Evolutionary conservation across 2,888 invertebrate species (phyloP).

Genomic region (Stramonita haemastoma): DNA sequence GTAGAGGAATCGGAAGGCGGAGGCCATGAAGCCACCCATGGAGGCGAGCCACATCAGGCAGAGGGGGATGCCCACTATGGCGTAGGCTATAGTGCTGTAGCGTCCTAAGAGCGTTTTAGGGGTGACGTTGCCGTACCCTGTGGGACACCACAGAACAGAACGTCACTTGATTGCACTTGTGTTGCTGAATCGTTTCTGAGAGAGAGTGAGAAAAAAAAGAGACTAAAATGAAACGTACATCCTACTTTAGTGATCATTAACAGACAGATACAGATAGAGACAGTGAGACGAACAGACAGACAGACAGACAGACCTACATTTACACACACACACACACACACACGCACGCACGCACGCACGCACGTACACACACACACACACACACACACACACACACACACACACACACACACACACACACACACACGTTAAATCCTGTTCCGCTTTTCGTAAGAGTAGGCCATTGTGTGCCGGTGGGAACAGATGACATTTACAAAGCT

Average conservation of each 20-base stretch:
- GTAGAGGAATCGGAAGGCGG: slow-evolving; percentile 70
- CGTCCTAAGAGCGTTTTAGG: slow-evolving; percentile 66
- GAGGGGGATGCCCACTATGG: slow-evolving; percentile 71
- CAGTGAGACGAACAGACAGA: no score
- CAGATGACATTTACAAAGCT: no score
- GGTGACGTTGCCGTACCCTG: slow-evolving; percentile 69
- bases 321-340: not conserved
- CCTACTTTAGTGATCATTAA: no score
- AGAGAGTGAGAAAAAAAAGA: no score
- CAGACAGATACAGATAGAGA: no score
- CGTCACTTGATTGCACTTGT: no score
- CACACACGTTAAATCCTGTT: no score
- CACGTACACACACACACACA: not conserved
- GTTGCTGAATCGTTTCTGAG: no score
- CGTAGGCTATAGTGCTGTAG: slow-evolving; percentile 67
- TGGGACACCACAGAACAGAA: no score
- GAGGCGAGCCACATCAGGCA: slow-evolving; percentile 70
- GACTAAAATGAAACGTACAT: no score
- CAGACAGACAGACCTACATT: not conserved
- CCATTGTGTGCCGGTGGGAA: no score
- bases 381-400: slow-evolving; percentile 26
- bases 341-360: not conserved
- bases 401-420: slow-evolving; percentile 4
- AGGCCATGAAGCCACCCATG: slow-evolving; percentile 65
- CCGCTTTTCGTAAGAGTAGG: no score